phyloP scores from a whole-genome alignment of 2,797 vertebrate genomes.

The Erethizon dorsatum region DNA sequence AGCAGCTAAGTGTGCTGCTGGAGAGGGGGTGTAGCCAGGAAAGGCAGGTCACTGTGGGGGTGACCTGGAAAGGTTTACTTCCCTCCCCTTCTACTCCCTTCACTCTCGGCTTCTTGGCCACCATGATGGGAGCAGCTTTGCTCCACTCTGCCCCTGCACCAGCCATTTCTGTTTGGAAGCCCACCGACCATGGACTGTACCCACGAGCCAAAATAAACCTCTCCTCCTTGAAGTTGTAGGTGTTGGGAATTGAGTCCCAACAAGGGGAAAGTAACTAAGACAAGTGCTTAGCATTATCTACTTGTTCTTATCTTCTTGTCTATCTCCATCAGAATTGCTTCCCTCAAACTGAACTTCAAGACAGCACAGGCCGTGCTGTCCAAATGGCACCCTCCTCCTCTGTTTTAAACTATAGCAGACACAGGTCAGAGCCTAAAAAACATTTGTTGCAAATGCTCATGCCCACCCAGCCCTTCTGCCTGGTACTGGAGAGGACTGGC shows the following conservation, averaged over 20 bases:
- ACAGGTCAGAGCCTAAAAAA: background rate
- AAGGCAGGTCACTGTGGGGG: background rate
- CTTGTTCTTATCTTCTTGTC: background rate
- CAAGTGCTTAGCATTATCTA: background rate
- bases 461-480: background rate
- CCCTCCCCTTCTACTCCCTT: background rate
- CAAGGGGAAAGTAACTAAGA: background rate
- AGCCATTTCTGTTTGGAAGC: background rate
- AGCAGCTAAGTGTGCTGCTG: background rate
- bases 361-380: background rate
- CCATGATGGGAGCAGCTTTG: background rate
- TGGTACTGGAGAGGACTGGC: rapidly evolving
- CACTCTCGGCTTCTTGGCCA: background rate
- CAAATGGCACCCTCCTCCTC: background rate
- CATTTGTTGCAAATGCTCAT: background rate
- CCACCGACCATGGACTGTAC: background rate
- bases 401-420: background rate
- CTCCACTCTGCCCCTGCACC: background rate
- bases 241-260: background rate
- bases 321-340: background rate
- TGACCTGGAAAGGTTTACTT: background rate
- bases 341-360: background rate
- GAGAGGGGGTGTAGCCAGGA: background rate
- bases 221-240: background rate
- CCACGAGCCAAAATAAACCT: background rate